These are phyloP conservation scores for Lophochroa leadbeateri DNA, from an alignment of 2,113 vertebrate species.

Conservation along the genomic window DNA sequence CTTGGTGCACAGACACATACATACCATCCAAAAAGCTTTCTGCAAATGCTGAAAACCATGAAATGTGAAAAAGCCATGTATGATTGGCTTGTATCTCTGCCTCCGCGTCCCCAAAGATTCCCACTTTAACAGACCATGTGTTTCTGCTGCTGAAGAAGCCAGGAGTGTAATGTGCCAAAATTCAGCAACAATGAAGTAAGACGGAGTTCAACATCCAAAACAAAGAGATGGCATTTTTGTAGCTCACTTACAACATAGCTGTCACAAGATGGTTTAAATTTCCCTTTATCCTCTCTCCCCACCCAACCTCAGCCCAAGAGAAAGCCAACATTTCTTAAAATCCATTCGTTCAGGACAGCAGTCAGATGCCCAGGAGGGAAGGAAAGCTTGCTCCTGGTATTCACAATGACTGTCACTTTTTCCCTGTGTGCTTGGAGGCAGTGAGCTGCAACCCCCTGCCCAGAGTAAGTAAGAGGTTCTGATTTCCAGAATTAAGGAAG, in stretches of 20 bases:
- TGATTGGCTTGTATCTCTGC: constrained; percentile 33
- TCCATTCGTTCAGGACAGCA: neutral
- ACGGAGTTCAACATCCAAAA: constrained; percentile 22
- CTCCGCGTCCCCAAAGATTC: constrained; percentile 44
- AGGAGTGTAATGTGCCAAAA: constrained; percentile 30
- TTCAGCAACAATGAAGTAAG: constrained; percentile 43
- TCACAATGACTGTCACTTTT: neutral
- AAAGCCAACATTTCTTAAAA: constrained; percentile 49
- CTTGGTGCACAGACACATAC: constrained; percentile 3
- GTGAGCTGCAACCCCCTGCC: neutral
- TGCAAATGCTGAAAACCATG: neutral
- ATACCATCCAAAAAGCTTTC: neutral
- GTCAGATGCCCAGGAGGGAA: constrained; percentile 23
- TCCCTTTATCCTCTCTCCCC: constrained; percentile 41
- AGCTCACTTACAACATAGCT: constrained; percentile 3
- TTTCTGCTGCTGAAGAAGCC: constrained; percentile 57
- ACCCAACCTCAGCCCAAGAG: constrained; percentile 34
- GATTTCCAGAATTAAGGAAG: constrained; percentile 19
- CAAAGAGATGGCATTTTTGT: constrained; percentile 23
- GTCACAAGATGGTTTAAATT: neutral
- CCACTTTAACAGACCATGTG: constrained; percentile 20
- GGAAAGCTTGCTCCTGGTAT: neutral
- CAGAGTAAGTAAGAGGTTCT: neutral
- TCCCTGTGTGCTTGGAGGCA: neutral
- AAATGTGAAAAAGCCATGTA: neutral